Evolutionary conservation across 2,888 invertebrate species (phyloP), one percentile per base, ranked within the genome.

Genomic region (Thymelicus sylvestris): DNA sequence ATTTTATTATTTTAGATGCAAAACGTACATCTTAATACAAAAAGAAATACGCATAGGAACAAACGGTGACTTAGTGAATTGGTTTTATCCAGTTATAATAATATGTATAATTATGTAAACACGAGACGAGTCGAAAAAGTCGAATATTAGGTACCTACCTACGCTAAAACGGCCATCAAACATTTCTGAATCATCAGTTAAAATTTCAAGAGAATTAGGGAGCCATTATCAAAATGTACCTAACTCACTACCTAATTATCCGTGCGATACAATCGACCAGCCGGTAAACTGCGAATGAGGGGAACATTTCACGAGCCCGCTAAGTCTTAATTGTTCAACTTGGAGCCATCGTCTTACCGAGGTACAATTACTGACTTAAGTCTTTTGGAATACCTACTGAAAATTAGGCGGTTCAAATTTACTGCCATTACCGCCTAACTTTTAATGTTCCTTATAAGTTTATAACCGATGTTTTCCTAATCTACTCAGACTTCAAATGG

Each of bases 271-370:
- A 81, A 84, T 85, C 80, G 80, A 75, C 76, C 79, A 75, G 76
- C 78, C 77, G 79, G 80, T 80, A 79, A 77, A 81, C 81, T 79
- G 78, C 75, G 75, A 78, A 79, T 75, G 78, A 81, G 80, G 77
- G 80, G 79, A 75, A 72, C 79, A 78, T 82, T 87, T 88, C 85
- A 88, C 82, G 81, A 78, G 74, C 78, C 82, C 83, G 85, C 85
- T 85, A 86, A 86, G 80, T 81, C 83, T 84, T 85, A 81, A 83
- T 84, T 86, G 87, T 83, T 82, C 79, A 88, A 87, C 81, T 88
- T 87, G 79, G 76, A 72, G 78, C 79, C 78, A 81, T 81, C 78
- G 83, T 81, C 83, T 82, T 83, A 75, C 76, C 74, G 74, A 77
- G 73, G 74, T 75, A 78, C 76, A 80, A 82, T 83, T 83, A 83